Evolutionary conservation across 2,888 invertebrate species (phyloP), one percentile per base, ranked within the genome.

Genomic region (Chamaedrilus cognettii): DNA sequence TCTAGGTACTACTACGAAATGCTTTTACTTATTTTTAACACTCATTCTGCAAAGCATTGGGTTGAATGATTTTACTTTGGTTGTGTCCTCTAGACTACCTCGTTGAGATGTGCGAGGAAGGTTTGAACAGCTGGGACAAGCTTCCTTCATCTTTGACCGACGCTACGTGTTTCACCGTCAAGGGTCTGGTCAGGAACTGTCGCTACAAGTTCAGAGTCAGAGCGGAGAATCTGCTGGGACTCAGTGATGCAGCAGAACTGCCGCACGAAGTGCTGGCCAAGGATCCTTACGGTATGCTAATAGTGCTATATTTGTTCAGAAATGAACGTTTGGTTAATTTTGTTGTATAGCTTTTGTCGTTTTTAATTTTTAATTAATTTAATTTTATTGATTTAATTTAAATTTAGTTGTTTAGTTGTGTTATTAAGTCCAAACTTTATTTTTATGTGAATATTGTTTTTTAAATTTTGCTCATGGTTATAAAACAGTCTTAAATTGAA

Each of bases 171-270:
- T 52, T 19, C 55, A 23, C 7, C 23, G 55, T 52, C 7, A 52
- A 23, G 26, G 55, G 26, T 23, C 28, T 52, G 26, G 5, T 7
- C 55, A 52, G 28, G 11, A 23, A 23, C 26, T 19, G 5, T 23
- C 11, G 5, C 7, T 52, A 52, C 55, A 52, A 26, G 28, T 52
- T 52, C 26, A 19, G 15, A 19, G 55, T 52, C 7, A 15, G 55
- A 52, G 55, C 55, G 28, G 55, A 52, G 55, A 52, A 52, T 23
- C 55, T 52, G 28, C 11, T 52, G 55, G 55, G 55, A 23, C 23
- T 52, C 23, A 26, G 55, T 52, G 15, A 7, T 7, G 23, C 55
- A 52, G 55, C 55, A 7, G 11, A 15, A 19, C 55, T 52, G 5
- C 28, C 11, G 28, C 15, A 52, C 7, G 26, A 23, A 7, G 26